These are phyloP conservation scores for Holothuria leucospilota DNA, from an alignment of 53 echinoderm and acorn worm species.

Conservation along the genomic window DNA sequence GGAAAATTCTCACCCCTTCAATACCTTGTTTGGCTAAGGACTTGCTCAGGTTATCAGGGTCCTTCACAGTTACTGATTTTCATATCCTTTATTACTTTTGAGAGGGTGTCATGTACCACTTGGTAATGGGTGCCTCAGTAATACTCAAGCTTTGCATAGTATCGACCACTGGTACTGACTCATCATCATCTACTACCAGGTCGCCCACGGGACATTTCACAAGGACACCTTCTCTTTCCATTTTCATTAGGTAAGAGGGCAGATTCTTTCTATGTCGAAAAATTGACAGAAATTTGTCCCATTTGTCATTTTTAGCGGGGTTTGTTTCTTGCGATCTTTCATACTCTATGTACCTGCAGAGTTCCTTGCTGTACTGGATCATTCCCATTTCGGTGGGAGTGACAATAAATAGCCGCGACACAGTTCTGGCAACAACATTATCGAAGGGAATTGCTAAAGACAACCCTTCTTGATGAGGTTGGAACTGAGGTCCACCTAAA, in stretches of 20 bases:
- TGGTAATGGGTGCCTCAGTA: too few relatives aligned
- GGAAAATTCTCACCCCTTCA: too few relatives aligned
- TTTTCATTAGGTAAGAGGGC: neutral
- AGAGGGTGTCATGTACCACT: too few relatives aligned
- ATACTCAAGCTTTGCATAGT: too few relatives aligned
- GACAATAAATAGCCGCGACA: constrained; percentile 1
- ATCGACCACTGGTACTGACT: too few relatives aligned
- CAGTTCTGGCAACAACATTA: constrained; percentile 9
- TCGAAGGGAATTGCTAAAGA: constrained; percentile 21
- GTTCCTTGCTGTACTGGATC: constrained; percentile 17
- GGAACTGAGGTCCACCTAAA: constrained; percentile 26
- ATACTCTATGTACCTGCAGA: neutral
- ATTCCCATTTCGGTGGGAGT: constrained; percentile 7
- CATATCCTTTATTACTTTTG: too few relatives aligned
- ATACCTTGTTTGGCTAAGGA: too few relatives aligned
- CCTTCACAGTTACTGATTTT: too few relatives aligned
- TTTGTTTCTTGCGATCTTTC: neutral
- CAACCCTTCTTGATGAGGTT: neutral
- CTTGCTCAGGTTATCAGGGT: too few relatives aligned
- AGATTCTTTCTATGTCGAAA: constrained; percentile 7
- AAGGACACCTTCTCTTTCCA: too few relatives aligned
- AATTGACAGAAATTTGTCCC: constrained; percentile 33
- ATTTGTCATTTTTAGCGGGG: neutral
- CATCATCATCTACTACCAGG: too few relatives aligned
- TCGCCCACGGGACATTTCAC: too few relatives aligned